Evolutionary conservation across 2,113 vertebrate species (phyloP).

Genomic region (Aegithalos caudatus): DNA sequence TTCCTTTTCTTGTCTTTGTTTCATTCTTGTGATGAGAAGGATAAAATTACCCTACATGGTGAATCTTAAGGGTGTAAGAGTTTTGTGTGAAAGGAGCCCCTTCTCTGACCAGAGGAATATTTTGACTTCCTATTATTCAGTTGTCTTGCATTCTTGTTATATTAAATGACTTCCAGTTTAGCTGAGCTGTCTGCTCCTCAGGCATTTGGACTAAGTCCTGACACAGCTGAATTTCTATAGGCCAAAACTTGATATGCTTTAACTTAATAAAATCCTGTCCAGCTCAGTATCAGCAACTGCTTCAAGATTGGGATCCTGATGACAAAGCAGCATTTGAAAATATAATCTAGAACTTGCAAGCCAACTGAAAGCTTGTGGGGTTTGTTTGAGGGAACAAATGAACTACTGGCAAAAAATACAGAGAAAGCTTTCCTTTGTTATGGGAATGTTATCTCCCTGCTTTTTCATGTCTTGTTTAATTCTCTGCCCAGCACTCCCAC

Average conservation of each 20-base stretch:
- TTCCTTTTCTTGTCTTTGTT: not conserved
- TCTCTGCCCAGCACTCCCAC: conserved; percentile 84
- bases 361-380: not conserved
- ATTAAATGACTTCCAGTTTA: not conserved
- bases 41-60: not conserved
- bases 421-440: not conserved
- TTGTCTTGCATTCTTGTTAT: not conserved
- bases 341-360: not conserved
- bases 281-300: not conserved
- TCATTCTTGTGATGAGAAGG: not conserved
- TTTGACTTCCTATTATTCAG: not conserved
- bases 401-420: not conserved
- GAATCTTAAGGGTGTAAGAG: not conserved
- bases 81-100: not conserved
- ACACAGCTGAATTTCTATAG: not conserved
- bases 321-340: not conserved
- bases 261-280: not conserved
- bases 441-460: not conserved
- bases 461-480: not conserved
- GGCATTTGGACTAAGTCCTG: not conserved
- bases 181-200: not conserved
- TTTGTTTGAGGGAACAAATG: not conserved
- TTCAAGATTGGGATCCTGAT: not conserved
- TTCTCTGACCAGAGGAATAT: not conserved
- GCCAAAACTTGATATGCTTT: not conserved